Percentiles rank a stretch among this genome's conserved stretches.
Conservation (phyloP, 2,888 invertebrate species). For the Cephalotes varians region DNA sequence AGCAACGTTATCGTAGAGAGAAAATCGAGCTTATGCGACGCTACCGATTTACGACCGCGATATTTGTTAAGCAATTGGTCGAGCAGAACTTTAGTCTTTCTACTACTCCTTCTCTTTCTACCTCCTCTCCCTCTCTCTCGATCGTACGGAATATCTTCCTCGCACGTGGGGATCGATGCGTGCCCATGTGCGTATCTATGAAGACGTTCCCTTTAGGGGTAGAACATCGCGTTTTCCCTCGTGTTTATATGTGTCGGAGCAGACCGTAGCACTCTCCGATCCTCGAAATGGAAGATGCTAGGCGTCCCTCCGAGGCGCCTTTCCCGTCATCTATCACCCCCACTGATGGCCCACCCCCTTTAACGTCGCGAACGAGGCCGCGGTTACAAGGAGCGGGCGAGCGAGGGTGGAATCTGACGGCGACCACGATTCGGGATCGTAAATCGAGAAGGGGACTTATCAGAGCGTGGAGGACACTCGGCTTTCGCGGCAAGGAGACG, state of each 20-base stretch:
- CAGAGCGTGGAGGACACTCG: slow-evolving; percentile 72
- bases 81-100: slow-evolving; percentile 10
- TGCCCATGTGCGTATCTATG: slow-evolving; percentile 59
- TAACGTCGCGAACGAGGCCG: slow-evolving; percentile 67
- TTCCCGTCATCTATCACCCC: slow-evolving; percentile 75
- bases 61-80: slow-evolving; percentile 36
- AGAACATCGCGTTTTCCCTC: slow-evolving; percentile 46
- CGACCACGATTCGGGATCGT: slow-evolving; percentile 27
- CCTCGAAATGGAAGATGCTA: slow-evolving; percentile 74
- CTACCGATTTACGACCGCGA: slow-evolving; percentile 33
- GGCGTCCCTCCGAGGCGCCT: slow-evolving; percentile 77
- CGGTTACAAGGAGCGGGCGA: neutral
- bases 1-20: neutral
- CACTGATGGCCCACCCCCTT: slow-evolving; percentile 54
- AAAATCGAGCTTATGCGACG: slow-evolving; percentile 4
- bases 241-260: slow-evolving; percentile 63
- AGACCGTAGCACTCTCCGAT: slow-evolving; percentile 62
- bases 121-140: neutral
- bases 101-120: neutral
- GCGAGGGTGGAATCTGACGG: slow-evolving; percentile 32
- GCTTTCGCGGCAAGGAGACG: slow-evolving; percentile 42
- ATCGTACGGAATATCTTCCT: slow-evolving; percentile 6
- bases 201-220: slow-evolving; percentile 59
- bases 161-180: slow-evolving; percentile 43
- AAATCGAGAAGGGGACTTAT: slow-evolving; percentile 64